phyloP scores from a whole-genome alignment of 2,113 vertebrate species.

The Sakesphorus luctuosus region DNA sequence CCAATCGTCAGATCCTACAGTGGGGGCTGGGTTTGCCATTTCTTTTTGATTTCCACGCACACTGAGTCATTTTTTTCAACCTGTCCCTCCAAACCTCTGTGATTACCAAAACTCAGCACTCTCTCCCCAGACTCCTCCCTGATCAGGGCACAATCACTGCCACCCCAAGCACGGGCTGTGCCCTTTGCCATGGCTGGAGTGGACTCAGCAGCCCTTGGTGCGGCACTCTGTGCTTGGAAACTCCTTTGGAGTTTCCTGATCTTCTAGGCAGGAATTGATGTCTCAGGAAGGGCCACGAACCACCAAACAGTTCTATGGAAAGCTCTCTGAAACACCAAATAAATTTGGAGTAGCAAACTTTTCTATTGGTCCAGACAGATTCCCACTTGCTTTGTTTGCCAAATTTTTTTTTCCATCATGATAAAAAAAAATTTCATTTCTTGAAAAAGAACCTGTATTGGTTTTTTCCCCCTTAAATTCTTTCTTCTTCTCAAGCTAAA shows the following conservation, averaged over 20 bases:
- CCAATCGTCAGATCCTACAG: neutral
- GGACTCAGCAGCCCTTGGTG: neutral
- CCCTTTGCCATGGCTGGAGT: neutral
- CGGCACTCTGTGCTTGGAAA: neutral
- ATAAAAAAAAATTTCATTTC: neutral
- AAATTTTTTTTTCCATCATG: accelerated
- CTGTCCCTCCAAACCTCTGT: neutral
- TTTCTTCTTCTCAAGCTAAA: neutral
- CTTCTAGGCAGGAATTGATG: neutral
- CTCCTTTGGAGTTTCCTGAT: neutral
- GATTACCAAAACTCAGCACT: neutral
- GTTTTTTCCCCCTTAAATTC: neutral
- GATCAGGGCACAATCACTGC: neutral
- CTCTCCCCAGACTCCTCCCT: neutral
- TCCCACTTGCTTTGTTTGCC: neutral
- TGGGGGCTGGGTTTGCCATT: neutral
- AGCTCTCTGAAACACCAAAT: neutral
- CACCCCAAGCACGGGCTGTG: neutral
- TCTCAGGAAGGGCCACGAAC: neutral
- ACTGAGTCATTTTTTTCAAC: neutral
- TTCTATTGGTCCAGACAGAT: neutral
- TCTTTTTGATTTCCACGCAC: neutral
- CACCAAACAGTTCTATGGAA: neutral
- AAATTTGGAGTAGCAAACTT: neutral
- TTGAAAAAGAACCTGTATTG: neutral